Percentiles rank a stretch among this genome's conserved stretches.
phyloP scores from a whole-genome alignment of 2,113 vertebrate species.

The Cyphomyrus plagiostoma region DNA sequence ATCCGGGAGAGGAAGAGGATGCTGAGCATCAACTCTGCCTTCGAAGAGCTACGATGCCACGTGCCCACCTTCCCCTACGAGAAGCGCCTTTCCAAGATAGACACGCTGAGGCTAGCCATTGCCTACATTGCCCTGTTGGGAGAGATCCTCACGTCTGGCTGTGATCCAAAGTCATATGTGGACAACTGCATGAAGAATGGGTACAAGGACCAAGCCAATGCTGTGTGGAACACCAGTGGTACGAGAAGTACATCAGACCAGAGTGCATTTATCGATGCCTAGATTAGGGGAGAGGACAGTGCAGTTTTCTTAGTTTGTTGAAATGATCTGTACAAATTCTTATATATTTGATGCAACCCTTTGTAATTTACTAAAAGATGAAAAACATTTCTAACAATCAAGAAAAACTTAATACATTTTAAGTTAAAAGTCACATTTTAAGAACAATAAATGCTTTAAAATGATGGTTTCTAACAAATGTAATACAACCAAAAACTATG shows the following conservation, averaged over 20 bases:
- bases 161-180: slow-evolving; percentile 62
- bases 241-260: slow-evolving; percentile 29
- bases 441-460: not conserved
- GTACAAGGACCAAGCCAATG: slow-evolving; percentile 51
- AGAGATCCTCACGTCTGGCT: slow-evolving; percentile 67
- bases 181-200: slow-evolving; percentile 65
- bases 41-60: slow-evolving; percentile 61
- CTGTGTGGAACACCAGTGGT: slow-evolving; percentile 72
- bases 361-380: not conserved
- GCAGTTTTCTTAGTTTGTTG: not conserved
- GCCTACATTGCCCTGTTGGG: slow-evolving; percentile 69
- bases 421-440: not conserved
- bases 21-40: slow-evolving; percentile 67
- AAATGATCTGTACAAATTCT: not conserved
- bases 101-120: slow-evolving; percentile 63
- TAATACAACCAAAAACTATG: not conserved
- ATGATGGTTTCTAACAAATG: not conserved
- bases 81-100: slow-evolving; percentile 71
- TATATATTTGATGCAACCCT: not conserved
- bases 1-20: slow-evolving; percentile 68
- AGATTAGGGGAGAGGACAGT: not conserved
- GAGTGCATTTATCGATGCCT: not conserved
- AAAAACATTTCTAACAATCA: not conserved
- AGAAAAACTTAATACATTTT: not conserved
- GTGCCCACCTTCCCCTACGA: slow-evolving; percentile 73